These are phyloP conservation scores for Meiosimyza platycephala DNA, from an alignment of 2,888 invertebrate genomes.

Conservation along the genomic window DNA sequence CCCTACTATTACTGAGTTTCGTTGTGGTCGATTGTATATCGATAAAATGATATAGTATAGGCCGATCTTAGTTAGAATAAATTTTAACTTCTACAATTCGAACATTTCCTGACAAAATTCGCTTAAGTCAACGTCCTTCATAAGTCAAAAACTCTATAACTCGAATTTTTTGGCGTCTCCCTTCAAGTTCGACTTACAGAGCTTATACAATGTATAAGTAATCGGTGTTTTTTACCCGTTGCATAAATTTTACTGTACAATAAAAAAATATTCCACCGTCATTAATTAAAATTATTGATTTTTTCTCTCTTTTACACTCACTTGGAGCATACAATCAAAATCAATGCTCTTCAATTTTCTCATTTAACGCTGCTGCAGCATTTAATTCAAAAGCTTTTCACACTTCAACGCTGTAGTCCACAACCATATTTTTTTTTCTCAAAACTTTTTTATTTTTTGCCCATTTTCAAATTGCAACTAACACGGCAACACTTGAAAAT, in stretches of 20 bases:
- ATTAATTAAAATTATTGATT: slow-evolving; percentile 4
- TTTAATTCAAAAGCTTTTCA: slow-evolving; percentile 14
- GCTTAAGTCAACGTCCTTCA: too few relatives aligned
- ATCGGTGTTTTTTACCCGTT: too few relatives aligned
- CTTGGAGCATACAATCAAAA: background rate
- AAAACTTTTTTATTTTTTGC: background rate
- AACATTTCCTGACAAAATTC: too few relatives aligned
- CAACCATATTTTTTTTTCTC: background rate
- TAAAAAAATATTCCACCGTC: background rate
- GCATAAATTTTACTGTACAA: background rate
- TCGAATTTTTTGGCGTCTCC: too few relatives aligned
- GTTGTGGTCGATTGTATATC: too few relatives aligned
- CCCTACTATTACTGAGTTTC: too few relatives aligned
- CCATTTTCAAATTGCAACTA: slow-evolving; percentile 5
- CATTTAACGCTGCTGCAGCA: background rate
- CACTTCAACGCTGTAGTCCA: slow-evolving; percentile 7
- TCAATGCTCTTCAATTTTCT: background rate
- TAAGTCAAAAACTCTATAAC: too few relatives aligned
- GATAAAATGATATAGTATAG: too few relatives aligned
- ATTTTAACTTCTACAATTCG: too few relatives aligned
- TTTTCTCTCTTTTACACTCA: background rate
- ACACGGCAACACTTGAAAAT: slow-evolving; percentile 15
- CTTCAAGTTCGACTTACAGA: too few relatives aligned
- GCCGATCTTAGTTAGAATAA: too few relatives aligned
- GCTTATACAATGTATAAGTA: too few relatives aligned